Conservation (phyloP, 1,140 invertebrate species). For the Magallana ariakensis region DNA sequence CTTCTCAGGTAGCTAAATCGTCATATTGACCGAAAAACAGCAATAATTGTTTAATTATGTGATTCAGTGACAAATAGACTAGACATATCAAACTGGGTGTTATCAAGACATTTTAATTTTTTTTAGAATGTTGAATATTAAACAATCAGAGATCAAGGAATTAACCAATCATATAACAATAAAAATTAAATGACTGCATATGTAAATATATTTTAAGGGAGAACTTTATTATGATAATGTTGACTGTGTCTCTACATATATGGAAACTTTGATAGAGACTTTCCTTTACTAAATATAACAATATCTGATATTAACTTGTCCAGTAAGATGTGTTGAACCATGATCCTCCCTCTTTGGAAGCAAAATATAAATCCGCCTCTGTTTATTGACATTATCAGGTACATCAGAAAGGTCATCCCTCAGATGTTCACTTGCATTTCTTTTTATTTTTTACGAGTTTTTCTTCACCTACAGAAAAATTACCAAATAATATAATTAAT, state of each 20-base stretch:
- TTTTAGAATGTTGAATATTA: no score
- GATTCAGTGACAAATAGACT: no score
- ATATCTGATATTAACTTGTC: slow-evolving; percentile 21
- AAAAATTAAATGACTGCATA: no score
- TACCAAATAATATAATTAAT: neutral
- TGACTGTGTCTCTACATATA: neutral
- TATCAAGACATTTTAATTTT: no score
- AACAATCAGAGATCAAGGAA: no score
- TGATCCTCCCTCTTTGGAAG: slow-evolving; percentile 40
- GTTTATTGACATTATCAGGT: neutral
- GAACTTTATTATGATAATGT: no score
- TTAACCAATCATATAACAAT: no score
- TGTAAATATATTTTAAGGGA: no score
- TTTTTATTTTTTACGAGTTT: slow-evolving; percentile 31
- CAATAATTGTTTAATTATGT: no score
- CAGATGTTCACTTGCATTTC: neutral
- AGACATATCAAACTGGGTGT: no score
- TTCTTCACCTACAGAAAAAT: slow-evolving; percentile 15
- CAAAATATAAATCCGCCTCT: slow-evolving; percentile 42
- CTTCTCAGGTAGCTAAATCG: no score
- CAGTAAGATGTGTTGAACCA: slow-evolving; percentile 22
- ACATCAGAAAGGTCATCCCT: slow-evolving; percentile 1
- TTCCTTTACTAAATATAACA: neutral
- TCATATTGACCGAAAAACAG: no score
- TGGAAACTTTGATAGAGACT: neutral